phyloP scores from a whole-genome alignment of 2,888 invertebrate genomes.

The Ophioninae sp. region DNA sequence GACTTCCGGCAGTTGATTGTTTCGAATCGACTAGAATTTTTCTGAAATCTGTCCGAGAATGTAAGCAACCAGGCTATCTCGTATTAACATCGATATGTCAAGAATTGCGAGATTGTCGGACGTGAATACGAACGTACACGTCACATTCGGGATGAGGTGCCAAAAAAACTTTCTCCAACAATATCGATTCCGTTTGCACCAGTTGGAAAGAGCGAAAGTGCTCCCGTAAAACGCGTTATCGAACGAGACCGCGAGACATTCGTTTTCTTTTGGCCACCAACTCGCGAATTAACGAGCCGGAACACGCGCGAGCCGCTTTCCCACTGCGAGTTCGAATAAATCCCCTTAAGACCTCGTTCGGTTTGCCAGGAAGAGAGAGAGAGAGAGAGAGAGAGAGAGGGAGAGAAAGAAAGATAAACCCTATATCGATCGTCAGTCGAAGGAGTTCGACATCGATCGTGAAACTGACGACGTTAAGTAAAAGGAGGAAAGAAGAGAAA shows the following conservation, averaged over 20 bases:
- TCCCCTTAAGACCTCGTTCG: background rate
- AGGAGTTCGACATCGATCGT: background rate
- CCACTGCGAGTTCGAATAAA: slow-evolving; percentile 8
- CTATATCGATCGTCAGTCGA: slow-evolving; percentile 1
- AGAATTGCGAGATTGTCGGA: background rate
- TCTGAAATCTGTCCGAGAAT: background rate
- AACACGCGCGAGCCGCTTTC: slow-evolving; percentile 53
- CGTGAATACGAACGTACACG: background rate
- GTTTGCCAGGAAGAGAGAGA: background rate
- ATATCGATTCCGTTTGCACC: slow-evolving; percentile 62
- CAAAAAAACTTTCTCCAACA: slow-evolving; percentile 63
- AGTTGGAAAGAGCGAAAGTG: slow-evolving; percentile 61
- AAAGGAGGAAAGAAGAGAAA: slow-evolving; percentile 1
- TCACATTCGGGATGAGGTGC: slow-evolving; percentile 18
- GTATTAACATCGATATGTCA: background rate
- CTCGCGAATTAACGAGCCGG: slow-evolving; percentile 62
- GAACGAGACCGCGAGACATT: slow-evolving; percentile 58
- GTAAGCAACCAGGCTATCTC: background rate
- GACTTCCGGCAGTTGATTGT: background rate
- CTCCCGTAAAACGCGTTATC: slow-evolving; percentile 51
- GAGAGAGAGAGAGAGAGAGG: background rate
- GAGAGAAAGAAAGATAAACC: slow-evolving; percentile 21
- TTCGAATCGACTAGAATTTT: background rate
- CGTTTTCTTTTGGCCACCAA: slow-evolving; percentile 44
- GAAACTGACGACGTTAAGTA: background rate